These are phyloP conservation scores for Caprella mutica DNA, from an alignment of 2,888 invertebrate genomes.

Conservation along the genomic window DNA sequence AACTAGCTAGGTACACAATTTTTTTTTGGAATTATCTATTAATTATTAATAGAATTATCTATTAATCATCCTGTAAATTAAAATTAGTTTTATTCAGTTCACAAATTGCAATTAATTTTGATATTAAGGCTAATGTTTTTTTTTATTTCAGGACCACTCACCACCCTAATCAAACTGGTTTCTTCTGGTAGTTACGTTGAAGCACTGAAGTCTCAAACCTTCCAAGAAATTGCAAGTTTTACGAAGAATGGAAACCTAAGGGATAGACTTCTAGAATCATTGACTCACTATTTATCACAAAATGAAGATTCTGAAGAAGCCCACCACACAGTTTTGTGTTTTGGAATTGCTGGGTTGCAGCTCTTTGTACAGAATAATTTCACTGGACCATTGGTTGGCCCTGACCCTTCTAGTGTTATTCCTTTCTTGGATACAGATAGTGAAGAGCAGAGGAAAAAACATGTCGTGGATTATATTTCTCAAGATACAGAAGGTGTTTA, in stretches of 20 bases:
- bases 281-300: not conserved
- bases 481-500: slow-evolving; percentile 29
- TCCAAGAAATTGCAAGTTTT: slow-evolving; percentile 15
- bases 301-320: slow-evolving; percentile 8
- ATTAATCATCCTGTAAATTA: too few relatives aligned
- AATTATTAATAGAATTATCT: too few relatives aligned
- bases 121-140: too few relatives aligned
- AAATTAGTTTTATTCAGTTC: too few relatives aligned
- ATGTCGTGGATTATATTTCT: slow-evolving; percentile 19
- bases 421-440: slow-evolving; percentile 13
- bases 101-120: too few relatives aligned
- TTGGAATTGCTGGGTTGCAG: slow-evolving; percentile 24
- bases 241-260: not conserved
- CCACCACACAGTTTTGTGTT: slow-evolving; percentile 16
- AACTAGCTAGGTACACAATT: too few relatives aligned
- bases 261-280: not conserved
- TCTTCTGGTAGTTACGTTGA: slow-evolving; percentile 28
- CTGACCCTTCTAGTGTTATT: slow-evolving; percentile 13
- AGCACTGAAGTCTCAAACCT: slow-evolving; percentile 16
- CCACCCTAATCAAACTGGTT: too few relatives aligned
- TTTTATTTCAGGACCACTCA: too few relatives aligned
- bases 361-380: slow-evolving; percentile 30
- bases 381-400: slow-evolving; percentile 28
- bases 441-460: slow-evolving; percentile 6
- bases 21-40: too few relatives aligned